A percentile compares a stretch with the other conserved stretches of the same genome.
Conservation (phyloP, 2,113 vertebrate species). For the Ameiurus melas region DNA sequence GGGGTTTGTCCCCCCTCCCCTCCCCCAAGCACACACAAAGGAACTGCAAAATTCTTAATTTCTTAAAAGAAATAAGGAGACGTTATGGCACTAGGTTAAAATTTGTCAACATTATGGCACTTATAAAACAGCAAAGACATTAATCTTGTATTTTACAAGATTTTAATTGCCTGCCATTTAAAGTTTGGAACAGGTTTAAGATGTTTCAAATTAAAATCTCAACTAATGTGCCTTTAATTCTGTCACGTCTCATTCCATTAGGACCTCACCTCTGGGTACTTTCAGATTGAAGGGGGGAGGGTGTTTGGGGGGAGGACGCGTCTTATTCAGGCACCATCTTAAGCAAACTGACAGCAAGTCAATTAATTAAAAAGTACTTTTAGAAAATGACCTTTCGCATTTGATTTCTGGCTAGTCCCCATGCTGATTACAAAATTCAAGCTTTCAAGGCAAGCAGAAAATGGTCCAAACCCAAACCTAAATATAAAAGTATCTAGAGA, state of each 20-base stretch:
- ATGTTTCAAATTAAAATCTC: neutral
- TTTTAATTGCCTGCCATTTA: slow-evolving; percentile 8
- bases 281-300: neutral
- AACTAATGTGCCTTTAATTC: slow-evolving; percentile 10
- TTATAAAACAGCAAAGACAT: neutral
- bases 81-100: neutral
- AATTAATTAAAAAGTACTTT: slow-evolving; percentile 20
- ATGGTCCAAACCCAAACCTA: neutral
- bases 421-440: neutral
- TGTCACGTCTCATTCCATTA: slow-evolving; percentile 12
- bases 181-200: neutral
- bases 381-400: slow-evolving; percentile 10
- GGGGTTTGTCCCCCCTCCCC: neutral
- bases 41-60: neutral
- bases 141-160: slow-evolving; percentile 1
- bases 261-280: neutral
- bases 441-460: neutral
- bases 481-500: neutral
- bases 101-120: neutral
- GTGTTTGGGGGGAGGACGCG: too few species aligned
- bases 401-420: neutral
- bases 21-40: neutral
- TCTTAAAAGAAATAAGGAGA: too few species aligned
- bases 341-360: slow-evolving; percentile 14
- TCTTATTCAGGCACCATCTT: slow-evolving; percentile 4